Evolutionary conservation across 2,113 vertebrate species (phyloP).

Genomic region (Petaurus breviceps): DNA sequence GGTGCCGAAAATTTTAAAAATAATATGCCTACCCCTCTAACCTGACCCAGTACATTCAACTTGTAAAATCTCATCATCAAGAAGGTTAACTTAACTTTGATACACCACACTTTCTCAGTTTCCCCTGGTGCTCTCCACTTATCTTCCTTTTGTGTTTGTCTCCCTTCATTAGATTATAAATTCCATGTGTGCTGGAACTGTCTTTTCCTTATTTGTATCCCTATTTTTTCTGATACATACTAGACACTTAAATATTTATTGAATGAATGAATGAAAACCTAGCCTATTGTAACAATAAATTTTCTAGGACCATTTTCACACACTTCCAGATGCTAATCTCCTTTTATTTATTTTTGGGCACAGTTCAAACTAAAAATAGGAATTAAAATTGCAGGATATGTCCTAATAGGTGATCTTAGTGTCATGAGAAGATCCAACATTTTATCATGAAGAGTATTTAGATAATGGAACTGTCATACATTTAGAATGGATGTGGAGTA

Average conservation of each 20-base stretch:
- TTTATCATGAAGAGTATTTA: neutral
- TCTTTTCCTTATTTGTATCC: neutral
- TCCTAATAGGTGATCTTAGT: neutral
- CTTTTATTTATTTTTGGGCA: neutral
- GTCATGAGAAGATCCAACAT: neutral
- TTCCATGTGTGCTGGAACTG: neutral
- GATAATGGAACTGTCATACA: neutral
- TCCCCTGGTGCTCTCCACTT: neutral
- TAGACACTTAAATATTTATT: neutral
- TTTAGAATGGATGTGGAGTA: neutral
- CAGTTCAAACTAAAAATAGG: neutral
- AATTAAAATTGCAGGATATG: neutral
- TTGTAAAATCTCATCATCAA: neutral
- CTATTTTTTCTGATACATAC: neutral
- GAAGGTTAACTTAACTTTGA: neutral
- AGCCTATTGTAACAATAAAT: neutral
- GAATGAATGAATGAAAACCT: neutral
- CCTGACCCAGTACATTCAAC: neutral
- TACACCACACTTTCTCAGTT: neutral
- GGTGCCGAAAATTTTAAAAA: neutral
- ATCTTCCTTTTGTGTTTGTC: neutral
- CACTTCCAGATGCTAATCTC: neutral
- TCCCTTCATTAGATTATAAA: neutral
- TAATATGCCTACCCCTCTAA: neutral
- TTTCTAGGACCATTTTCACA: neutral